Percentiles rank a stretch among this genome's conserved stretches.
Conservation (phyloP, 2,888 invertebrate species). For the Drosophila anceps region DNA sequence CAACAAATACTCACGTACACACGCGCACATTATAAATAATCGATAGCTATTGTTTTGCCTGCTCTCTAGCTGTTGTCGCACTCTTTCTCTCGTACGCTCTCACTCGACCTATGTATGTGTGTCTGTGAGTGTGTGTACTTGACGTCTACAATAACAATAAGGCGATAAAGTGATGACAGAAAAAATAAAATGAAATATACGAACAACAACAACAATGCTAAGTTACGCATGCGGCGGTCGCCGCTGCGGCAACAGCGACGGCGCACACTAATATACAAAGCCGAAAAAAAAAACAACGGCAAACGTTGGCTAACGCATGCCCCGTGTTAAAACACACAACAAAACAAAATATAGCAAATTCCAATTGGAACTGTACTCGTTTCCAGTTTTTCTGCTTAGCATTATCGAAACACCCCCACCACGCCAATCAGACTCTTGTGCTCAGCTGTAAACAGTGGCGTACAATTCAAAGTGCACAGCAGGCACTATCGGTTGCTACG, state of each 20-base stretch:
- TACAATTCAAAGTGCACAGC: slow-evolving; percentile 24
- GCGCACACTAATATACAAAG: slow-evolving; percentile 50
- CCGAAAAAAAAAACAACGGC: slow-evolving; percentile 10
- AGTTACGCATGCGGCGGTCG: slow-evolving; percentile 72
- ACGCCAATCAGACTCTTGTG: not conserved
- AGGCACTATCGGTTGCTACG: slow-evolving; percentile 13
- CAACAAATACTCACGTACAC: slow-evolving; percentile 26
- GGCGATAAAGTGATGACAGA: slow-evolving; percentile 46
- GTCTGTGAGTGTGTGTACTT: slow-evolving; percentile 32
- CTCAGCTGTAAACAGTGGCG: slow-evolving; percentile 35
- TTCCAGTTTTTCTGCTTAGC: not conserved
- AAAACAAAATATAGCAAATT: slow-evolving; percentile 7
- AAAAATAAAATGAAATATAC: slow-evolving; percentile 31
- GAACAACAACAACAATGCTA: slow-evolving; percentile 32
- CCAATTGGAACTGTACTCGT: slow-evolving; percentile 70
- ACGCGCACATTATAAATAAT: slow-evolving; percentile 52
- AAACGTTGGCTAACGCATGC: slow-evolving; percentile 50
- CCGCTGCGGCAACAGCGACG: slow-evolving; percentile 53
- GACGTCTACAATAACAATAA: slow-evolving; percentile 51
- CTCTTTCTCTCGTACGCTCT: slow-evolving; percentile 26
- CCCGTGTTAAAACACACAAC: slow-evolving; percentile 25
- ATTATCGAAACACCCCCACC: slow-evolving; percentile 21
- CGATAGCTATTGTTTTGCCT: slow-evolving; percentile 59
- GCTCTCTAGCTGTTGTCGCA: slow-evolving; percentile 15
- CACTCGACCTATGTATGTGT: not conserved